Evolutionary conservation across 2,113 vertebrate genomes (phyloP), one percentile per base, ranked within the genome.

Genomic region (Sitta europaea): DNA sequence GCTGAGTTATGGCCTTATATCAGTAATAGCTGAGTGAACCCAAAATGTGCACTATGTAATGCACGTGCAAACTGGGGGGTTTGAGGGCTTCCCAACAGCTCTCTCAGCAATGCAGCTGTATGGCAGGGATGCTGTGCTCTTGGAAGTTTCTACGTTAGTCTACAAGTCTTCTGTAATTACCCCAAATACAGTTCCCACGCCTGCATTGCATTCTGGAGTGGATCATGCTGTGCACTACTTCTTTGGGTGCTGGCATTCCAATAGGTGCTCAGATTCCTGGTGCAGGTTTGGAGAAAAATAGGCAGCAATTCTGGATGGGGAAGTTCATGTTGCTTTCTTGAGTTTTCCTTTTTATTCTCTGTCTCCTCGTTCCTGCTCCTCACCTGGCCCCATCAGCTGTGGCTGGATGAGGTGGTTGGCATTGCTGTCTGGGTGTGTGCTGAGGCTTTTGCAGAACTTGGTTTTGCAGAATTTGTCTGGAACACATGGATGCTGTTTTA

Each of bases 181-280:
- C 11, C 9, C 40, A 80, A 61, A 55, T 47, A 28, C 18, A 68
- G 57, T 75, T 42, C 31, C 12, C n/a, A 23, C 0, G 0, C 9
- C 22, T 86, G 6, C 4, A 11, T 20, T 2, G 1, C 0, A 0
- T 57, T 82, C 11, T 53, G 25, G 40, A 24, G 62, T 59, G 45
- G 40, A 27, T 88, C 45, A 54, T 62, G 86, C 42, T 48, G 17
- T 66, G 38, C 6, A 36, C 22, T 77, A 7, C 35, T 72, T 35
- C n/a, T 71, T 55, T 29, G 35, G 29, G 18, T n/a, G 6, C 0
- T 86, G 58, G 21, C 11, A 17, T 50, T 76, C 33, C 50, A 68
- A 1, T 29, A 57, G n/a, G n/a, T 90, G 8, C 13, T 48, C 70
- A 58, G 61, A 22, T 33, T 48, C 58, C 12, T 86, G 50, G 6